Base-by-base conservation (phyloP, 2,113 vertebrate genomes). In the Pampusana beccarii region DNA sequence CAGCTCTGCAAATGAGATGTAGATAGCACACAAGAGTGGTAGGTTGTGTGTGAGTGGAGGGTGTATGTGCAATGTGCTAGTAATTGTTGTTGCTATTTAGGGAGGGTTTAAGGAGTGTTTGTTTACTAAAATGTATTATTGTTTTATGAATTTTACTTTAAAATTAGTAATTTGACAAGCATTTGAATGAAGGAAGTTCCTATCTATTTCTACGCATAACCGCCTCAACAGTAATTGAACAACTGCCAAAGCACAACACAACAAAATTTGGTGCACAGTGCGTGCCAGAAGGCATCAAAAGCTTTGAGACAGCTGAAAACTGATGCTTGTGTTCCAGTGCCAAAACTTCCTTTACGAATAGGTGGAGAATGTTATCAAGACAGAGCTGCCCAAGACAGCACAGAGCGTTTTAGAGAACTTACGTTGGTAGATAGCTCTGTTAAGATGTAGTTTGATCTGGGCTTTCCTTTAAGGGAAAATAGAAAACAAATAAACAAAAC, bases 31-130 rank as follows among this genome's bases (percentile, higher is more conserved):
- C 36, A 25, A 54, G 8, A 57, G 25, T 29, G 21, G 36, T 10
- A 7, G 11, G 5, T 79, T 0, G 0, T 15, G 23, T 36, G 10
- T 36, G 34, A 74, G 5, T 29, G 13, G 21, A 65, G 10, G 9
- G 4, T 0, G 4, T 9, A 10, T 5, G 0, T 6, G 2, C 60
- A 14, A 8, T 48, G 16, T 50, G 28, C 16, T 78, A 14, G 5
- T 24, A 62, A 10, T 19, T 24, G 7, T 31, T 65, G 10, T 18
- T 54, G 44, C 6, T 46, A 5, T 54, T 67, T 71, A 75, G 56
- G 9, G 20, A 82, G 5, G 13, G 19, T 16, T 60, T 67, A 46
- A 62, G 19, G 7, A 70, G 0, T 1, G 36, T 36, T 56, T 51
- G 1, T 40, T 79, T 61, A 31, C 24, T 90, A 48, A 13, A 44